Evolutionary conservation across 2,888 invertebrate species (phyloP), one percentile per base, ranked within the genome.

Genomic region (Volucella inflata): DNA sequence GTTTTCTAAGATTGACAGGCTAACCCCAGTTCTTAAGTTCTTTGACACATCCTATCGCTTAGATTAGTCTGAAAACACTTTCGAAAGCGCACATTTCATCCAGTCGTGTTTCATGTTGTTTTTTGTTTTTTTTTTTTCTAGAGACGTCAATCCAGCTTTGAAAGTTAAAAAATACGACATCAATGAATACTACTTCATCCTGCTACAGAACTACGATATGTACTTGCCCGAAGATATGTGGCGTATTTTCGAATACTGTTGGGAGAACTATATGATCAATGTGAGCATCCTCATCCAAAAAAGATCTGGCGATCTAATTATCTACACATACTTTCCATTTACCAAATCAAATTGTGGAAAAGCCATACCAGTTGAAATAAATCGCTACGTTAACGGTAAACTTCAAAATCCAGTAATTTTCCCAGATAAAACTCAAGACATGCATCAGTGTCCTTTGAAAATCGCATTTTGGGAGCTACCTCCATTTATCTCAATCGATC

Each of bases 241-340:
- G 6, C 74, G 64, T 3, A 89, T 90, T 42, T 88, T 90, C 0
- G 87, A 87, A 12, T 90, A 90, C 38, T 90, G 90, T 70, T 90
- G 90, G 89, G 80, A 77, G 12, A 78, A 90, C 50, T 89, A 89
- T 51, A 87, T 90, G 30, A 89, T 90, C 72, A 89, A 91, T 57
- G 90, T 91, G 82, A 90, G 89, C 48, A 53, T 90, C 1, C 90
- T 90, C 71, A 87, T 90, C 44, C 90, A 90, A 57, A 88, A 87
- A n/a, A 79, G 87, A 0, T 64, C 68, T 3, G 90, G 89, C 0
- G 89, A 90, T 1, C 79, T 91, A 9, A 68, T 88, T 8, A 38
- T 91, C 17, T 91, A 89, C 21, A 90, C 90, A 0, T 91, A 90
- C 64, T 88, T 87, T 44, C 91, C 91, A 0, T 90, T 88, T 59